A percentile compares a stretch with the other conserved stretches of the same genome.
These are phyloP conservation scores for Clarias laeviceps DNA, from an alignment of 2,797 vertebrate species.

Conservation along the genomic window DNA sequence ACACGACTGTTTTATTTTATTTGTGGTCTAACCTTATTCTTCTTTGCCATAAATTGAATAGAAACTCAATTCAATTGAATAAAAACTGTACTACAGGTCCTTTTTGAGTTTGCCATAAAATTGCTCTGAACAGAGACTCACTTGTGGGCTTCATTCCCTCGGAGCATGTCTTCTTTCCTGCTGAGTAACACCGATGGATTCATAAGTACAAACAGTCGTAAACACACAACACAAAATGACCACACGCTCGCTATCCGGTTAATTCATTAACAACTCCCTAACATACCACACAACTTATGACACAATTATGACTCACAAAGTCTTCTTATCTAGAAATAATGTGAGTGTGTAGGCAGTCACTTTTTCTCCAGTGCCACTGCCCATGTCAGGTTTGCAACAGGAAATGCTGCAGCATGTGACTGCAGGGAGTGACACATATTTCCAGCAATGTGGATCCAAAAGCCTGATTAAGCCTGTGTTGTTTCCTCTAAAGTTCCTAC, in stretches of 20 bases:
- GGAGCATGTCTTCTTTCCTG: constrained; percentile 33
- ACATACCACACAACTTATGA: background rate
- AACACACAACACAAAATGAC: constrained; percentile 17
- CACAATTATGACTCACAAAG: background rate
- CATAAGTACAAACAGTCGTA: background rate
- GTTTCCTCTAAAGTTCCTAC: constrained; percentile 21
- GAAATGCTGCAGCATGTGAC: constrained; percentile 49
- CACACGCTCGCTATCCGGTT: background rate
- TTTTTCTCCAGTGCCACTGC: constrained; percentile 14
- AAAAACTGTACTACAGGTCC: background rate
- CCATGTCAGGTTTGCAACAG: constrained; percentile 26
- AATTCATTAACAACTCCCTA: background rate
- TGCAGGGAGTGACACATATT: constrained; percentile 41
- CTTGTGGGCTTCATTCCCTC: constrained; percentile 1
- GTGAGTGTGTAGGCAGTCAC: constrained; percentile 21
- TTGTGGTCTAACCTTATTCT: background rate
- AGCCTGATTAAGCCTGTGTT: background rate
- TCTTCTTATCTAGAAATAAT: constrained; percentile 14
- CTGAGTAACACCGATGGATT: constrained; percentile 20
- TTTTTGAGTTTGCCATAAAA: background rate
- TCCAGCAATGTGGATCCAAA: constrained; percentile 28
- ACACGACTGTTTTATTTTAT: background rate
- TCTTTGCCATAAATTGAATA: background rate
- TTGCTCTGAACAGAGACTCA: constrained; percentile 20
- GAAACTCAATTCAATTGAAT: background rate